A percentile compares a stretch with the other conserved stretches of the same genome.
phyloP scores from a whole-genome alignment of 1,140 invertebrate genomes.

The Cherax quadricarinatus region DNA sequence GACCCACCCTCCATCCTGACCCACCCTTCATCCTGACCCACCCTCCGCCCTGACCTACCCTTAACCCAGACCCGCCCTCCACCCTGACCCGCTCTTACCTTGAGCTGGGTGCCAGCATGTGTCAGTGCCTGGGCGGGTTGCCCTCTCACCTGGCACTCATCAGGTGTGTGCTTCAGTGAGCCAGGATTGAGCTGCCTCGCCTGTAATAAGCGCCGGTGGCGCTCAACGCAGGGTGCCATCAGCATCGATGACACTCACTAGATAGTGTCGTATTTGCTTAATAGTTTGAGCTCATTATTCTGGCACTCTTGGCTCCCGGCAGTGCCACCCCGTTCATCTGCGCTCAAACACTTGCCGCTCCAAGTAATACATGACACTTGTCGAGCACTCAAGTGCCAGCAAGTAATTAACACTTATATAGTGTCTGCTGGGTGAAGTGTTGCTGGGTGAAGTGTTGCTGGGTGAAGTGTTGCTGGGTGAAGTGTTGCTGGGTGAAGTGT shows the following conservation, averaged over 20 bases:
- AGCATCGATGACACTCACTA: conserved; percentile 46
- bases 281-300: conserved; percentile 60
- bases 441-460: too few relatives aligned
- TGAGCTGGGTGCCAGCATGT: background rate
- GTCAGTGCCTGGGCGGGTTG: background rate
- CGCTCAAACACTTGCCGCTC: conserved; percentile 62
- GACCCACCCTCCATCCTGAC: too few relatives aligned
- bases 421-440: background rate
- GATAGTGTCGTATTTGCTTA: conserved; percentile 49
- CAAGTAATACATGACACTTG: conserved; percentile 58
- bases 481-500: too few relatives aligned
- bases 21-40: too few relatives aligned
- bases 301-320: conserved; percentile 28
- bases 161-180: conserved; percentile 37
- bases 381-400: conserved; percentile 54
- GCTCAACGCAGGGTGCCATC: conserved; percentile 32
- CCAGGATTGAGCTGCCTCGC: conserved; percentile 26
- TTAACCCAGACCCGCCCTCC: background rate
- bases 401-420: conserved; percentile 52
- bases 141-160: conserved; percentile 7
- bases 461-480: too few relatives aligned
- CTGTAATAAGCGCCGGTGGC: conserved; percentile 36
- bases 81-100: background rate
- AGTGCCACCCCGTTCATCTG: conserved; percentile 58
- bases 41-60: too few relatives aligned